A percentile compares a stretch with the other conserved stretches of the same genome.
Conservation (phyloP, 2,113 vertebrate genomes). For the Heteronetta atricapilla region DNA sequence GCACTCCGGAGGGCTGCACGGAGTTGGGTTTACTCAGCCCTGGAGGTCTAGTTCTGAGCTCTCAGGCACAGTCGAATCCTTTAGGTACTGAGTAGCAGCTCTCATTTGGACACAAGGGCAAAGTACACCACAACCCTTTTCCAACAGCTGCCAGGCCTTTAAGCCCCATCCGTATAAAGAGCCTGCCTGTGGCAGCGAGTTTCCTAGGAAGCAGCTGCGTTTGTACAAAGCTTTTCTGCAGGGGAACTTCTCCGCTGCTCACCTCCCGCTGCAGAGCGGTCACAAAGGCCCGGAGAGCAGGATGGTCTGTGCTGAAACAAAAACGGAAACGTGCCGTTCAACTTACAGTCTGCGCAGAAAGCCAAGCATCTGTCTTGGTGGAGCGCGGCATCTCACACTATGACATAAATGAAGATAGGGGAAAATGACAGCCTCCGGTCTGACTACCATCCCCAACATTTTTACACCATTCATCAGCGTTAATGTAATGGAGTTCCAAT, state of each 20-base stretch:
- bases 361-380: not conserved
- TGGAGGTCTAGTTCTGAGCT: not conserved
- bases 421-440: not conserved
- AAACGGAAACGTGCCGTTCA: not conserved
- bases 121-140: not conserved
- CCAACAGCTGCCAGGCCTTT: not conserved
- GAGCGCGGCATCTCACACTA: not conserved
- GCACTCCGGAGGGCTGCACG: not conserved
- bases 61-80: not conserved
- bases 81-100: not conserved
- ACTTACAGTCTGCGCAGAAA: not conserved
- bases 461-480: not conserved
- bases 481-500: not conserved
- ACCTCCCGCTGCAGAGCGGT: not conserved
- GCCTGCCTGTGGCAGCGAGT: not conserved
- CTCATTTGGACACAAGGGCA: not conserved
- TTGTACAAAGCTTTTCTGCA: slow-evolving; percentile 6
- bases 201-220: not conserved
- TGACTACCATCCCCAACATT: not conserved
- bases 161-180: not conserved
- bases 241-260: not conserved
- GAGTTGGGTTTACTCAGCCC: not conserved
- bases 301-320: not conserved
- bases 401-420: not conserved
- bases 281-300: not conserved